phyloP scores from a whole-genome alignment of 2,797 vertebrate species.

The Argyrosomus regius region DNA sequence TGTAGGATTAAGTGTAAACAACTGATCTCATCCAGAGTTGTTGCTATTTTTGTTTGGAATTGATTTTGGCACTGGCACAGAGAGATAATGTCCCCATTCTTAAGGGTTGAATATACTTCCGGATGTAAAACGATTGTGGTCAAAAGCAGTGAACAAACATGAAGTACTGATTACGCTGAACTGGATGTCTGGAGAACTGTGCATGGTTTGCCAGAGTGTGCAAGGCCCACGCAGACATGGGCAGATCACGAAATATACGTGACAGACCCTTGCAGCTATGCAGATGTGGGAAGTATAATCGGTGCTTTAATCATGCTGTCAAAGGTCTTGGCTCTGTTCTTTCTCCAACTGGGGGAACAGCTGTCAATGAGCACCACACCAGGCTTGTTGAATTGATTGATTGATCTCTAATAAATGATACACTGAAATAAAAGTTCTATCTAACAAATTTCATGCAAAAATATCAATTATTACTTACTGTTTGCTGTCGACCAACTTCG shows the following conservation, averaged over 20 bases:
- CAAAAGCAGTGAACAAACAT: background rate
- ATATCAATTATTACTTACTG: constrained; percentile 4
- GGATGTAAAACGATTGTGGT: background rate
- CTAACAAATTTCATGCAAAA: background rate
- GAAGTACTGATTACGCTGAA: background rate
- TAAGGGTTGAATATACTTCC: background rate
- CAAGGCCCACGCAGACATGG: too few species aligned
- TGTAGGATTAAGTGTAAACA: background rate
- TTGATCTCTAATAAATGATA: background rate
- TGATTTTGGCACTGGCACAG: background rate
- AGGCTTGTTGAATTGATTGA: background rate
- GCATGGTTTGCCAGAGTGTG: background rate
- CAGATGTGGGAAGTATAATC: constrained; percentile 1
- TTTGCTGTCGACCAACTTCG: constrained; percentile 8
- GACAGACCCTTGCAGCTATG: background rate
- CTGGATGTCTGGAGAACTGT: background rate
- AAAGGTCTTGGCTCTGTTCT: background rate
- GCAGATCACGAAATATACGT: background rate
- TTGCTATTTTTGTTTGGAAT: too few species aligned
- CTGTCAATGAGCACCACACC: background rate
- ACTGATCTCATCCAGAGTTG: background rate
- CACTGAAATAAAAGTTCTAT: background rate
- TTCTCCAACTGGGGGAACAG: background rate
- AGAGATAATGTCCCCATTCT: background rate
- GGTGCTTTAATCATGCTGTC: background rate